Conservation (phyloP, 2,113 vertebrate species). For the Hyla sarda region DNA sequence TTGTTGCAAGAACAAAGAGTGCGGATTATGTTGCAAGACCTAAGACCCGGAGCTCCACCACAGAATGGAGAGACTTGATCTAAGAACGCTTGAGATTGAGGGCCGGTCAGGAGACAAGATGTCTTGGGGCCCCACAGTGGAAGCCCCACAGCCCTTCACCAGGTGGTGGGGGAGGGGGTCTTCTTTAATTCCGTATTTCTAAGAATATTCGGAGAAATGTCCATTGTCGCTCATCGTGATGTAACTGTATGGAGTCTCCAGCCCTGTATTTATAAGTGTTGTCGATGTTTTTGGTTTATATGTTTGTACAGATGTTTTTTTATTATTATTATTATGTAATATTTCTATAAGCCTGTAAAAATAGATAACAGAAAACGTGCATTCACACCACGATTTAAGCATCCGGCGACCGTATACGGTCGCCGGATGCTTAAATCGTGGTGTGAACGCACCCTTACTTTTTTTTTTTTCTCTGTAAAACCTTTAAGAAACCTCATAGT, state of each 20-base stretch:
- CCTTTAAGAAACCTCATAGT: not conserved
- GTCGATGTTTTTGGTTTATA: not conserved
- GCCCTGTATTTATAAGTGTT: not conserved
- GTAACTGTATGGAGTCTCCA: not conserved
- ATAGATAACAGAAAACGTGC: too few species aligned
- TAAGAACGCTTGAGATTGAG: not conserved
- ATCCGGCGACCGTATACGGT: too few species aligned
- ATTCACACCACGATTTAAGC: too few species aligned
- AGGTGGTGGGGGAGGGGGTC: too few species aligned
- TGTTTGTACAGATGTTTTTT: not conserved
- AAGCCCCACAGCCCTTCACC: too few species aligned
- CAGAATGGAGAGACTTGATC: not conserved
- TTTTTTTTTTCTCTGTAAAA: not conserved
- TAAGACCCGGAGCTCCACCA: not conserved
- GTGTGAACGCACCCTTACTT: too few species aligned
- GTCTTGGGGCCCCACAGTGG: not conserved
- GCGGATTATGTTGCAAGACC: not conserved
- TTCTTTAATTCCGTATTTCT: not conserved
- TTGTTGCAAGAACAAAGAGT: conserved; percentile 14
- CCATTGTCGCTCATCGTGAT: too few species aligned
- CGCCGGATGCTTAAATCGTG: too few species aligned
- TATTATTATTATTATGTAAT: not conserved
- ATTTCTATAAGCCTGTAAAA: not conserved
- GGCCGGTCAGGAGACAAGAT: too few species aligned
- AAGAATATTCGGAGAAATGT: not conserved